Evolutionary conservation across 35 echinoderm and acorn worm genomes (phyloP).

Genomic region (Amphiura filiformis): DNA sequence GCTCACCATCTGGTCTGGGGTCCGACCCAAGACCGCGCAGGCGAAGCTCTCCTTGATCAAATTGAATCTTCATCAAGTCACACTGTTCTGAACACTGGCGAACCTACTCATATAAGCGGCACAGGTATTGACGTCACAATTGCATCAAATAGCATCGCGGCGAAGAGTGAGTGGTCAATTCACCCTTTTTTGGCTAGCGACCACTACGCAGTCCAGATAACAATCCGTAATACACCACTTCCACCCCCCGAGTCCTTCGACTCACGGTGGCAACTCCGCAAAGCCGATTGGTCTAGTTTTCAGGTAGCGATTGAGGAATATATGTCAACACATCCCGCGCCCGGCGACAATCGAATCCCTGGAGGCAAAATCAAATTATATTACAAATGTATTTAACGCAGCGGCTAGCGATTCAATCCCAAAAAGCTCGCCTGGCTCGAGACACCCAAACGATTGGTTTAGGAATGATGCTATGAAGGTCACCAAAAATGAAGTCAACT

Average conservation of each 20-base stretch:
- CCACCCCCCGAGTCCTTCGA: background rate
- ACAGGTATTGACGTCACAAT: background rate
- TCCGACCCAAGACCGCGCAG: background rate
- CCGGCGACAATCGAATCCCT: background rate
- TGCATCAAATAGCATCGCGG: constrained; percentile 1
- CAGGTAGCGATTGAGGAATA: background rate
- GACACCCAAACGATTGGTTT: background rate
- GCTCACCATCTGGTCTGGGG: constrained; percentile 12
- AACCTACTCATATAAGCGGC: constrained; percentile 2
- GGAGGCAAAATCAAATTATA: background rate
- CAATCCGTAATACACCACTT: background rate
- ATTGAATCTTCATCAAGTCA: background rate
- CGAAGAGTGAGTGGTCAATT: background rate
- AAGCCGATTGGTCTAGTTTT: background rate
- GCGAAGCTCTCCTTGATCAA: background rate
- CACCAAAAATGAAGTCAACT: constrained; percentile 19
- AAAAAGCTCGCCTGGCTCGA: background rate
- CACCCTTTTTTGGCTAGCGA: background rate
- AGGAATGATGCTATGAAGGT: background rate
- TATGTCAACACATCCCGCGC: background rate
- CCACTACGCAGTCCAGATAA: background rate
- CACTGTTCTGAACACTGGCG: background rate
- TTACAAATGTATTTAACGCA: background rate
- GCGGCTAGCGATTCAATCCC: background rate
- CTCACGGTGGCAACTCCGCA: background rate